These are phyloP conservation scores for Euspilapteryx auroguttella DNA, from an alignment of 2,888 invertebrate genomes.

Conservation along the genomic window DNA sequence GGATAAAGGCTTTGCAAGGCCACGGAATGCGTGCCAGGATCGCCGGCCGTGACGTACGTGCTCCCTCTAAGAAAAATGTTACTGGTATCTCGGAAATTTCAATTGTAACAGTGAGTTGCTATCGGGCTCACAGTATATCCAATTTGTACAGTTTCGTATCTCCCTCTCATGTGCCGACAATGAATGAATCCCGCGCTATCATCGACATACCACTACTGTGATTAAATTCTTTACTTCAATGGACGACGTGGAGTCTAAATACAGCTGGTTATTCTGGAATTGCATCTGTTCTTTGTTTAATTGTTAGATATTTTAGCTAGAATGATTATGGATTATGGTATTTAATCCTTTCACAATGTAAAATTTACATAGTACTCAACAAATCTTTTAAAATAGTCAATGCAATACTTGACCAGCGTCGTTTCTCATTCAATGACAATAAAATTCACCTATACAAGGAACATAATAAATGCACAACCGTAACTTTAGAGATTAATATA, in stretches of 20 bases:
- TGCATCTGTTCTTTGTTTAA: too few relatives aligned
- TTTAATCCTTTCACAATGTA: too few relatives aligned
- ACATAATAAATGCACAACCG: slow-evolving; percentile 32
- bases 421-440: too few relatives aligned
- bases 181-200: slow-evolving; percentile 40
- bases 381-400: too few relatives aligned
- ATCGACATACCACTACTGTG: slow-evolving; percentile 44
- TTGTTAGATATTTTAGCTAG: too few relatives aligned
- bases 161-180: too few relatives aligned
- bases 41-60: slow-evolving; percentile 26
- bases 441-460: slow-evolving; percentile 33
- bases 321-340: too few relatives aligned
- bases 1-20: slow-evolving; percentile 1
- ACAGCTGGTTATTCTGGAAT: too few relatives aligned
- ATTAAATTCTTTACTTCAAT: slow-evolving; percentile 48
- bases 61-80: slow-evolving; percentile 43
- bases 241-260: slow-evolving; percentile 19
- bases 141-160: slow-evolving; percentile 53
- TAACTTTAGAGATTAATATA: slow-evolving; percentile 45
- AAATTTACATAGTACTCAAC: too few relatives aligned
- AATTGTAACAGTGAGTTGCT: slow-evolving; percentile 47
- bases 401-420: too few relatives aligned
- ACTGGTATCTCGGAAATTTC: slow-evolving; percentile 52
- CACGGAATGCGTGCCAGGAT: slow-evolving; percentile 4
- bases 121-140: slow-evolving; percentile 27